Conservation (phyloP, 2,113 vertebrate genomes). For the Ceyx melanurus region DNA sequence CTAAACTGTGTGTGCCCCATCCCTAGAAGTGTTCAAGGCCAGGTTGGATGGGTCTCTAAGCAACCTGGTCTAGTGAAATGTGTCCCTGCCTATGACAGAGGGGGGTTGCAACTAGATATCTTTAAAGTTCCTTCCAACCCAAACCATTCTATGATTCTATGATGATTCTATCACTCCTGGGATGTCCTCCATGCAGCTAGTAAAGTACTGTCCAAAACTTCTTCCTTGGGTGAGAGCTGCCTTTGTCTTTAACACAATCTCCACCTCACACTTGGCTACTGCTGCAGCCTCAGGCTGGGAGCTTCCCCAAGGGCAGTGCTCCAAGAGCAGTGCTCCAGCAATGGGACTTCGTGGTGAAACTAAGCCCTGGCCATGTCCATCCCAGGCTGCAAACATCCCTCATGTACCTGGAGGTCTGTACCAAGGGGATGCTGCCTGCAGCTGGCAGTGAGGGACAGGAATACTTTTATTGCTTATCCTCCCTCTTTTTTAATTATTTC, state of each 20-base stretch:
- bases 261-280: background rate
- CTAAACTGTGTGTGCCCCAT: background rate
- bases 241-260: background rate
- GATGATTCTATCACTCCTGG: background rate
- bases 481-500: too few relatives aligned
- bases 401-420: background rate
- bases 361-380: rapidly evolving
- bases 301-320: background rate
- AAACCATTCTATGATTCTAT: background rate
- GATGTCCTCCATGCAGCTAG: rapidly evolving
- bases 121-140: background rate
- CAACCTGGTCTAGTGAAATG: background rate
- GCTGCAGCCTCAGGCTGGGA: background rate
- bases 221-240: background rate
- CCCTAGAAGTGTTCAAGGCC: background rate
- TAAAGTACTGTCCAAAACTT: rapidly evolving
- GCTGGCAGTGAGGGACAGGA: background rate
- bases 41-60: background rate
- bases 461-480: background rate
- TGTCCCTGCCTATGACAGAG: background rate
- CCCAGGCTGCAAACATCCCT: background rate
- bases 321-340: rapidly evolving
- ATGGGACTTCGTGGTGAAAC: background rate
- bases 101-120: background rate
- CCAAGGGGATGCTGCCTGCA: background rate